These are phyloP conservation scores for Callimorpha dominula DNA, from an alignment of 2,888 invertebrate genomes.

Conservation along the genomic window DNA sequence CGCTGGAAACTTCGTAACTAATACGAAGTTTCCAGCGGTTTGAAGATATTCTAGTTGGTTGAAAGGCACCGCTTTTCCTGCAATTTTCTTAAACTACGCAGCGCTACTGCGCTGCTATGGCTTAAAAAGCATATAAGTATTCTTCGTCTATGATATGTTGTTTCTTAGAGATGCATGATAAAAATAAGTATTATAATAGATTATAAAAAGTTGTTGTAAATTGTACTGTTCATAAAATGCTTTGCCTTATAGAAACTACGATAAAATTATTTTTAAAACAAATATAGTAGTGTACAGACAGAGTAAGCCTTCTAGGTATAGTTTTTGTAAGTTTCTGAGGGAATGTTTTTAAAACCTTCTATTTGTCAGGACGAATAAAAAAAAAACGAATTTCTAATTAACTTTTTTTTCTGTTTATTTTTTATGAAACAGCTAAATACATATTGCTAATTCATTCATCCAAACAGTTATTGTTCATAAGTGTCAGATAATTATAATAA, in stretches of 20 bases:
- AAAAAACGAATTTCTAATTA: neutral
- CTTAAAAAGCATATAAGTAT: neutral
- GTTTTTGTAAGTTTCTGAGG: too few relatives aligned
- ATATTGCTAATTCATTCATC: neutral
- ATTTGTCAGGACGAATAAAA: neutral
- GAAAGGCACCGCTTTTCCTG: neutral
- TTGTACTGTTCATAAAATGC: neutral
- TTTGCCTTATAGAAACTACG: constrained; percentile 16
- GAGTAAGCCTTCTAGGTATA: neutral
- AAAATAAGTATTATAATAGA: neutral
- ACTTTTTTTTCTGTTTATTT: neutral
- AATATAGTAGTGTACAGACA: neutral
- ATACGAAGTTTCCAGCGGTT: too few relatives aligned
- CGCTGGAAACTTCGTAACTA: too few relatives aligned
- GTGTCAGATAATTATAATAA: too few relatives aligned
- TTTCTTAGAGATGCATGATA: neutral
- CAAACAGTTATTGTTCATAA: neutral
- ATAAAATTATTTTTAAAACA: neutral
- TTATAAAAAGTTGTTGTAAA: neutral
- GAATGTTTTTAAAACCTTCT: neutral
- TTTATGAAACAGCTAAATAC: neutral
- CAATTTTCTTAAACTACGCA: neutral
- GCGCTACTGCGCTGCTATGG: neutral
- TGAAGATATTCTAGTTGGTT: neutral
- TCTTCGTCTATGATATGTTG: neutral